Percentiles rank a stretch among this genome's conserved stretches.
These are phyloP conservation scores for Speoplatyrhinus poulsoni DNA, from an alignment of 2,113 vertebrate genomes.

Conservation along the genomic window DNA sequence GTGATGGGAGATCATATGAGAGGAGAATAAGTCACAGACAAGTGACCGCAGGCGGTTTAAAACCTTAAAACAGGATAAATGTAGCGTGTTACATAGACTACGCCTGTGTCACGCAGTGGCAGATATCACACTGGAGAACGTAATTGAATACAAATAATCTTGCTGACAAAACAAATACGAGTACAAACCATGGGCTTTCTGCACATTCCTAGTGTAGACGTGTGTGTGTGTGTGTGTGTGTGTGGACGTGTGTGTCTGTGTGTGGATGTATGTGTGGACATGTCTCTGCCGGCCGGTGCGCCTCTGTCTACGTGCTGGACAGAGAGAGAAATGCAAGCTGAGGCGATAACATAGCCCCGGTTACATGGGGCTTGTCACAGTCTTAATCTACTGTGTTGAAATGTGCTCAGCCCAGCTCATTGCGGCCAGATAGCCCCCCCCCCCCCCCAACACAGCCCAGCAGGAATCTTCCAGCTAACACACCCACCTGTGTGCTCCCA, in stretches of 20 bases:
- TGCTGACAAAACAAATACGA: too few species aligned
- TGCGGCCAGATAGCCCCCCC: conserved; percentile 36
- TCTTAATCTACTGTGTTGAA: conserved; percentile 25
- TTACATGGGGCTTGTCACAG: conserved; percentile 38
- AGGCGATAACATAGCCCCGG: conserved; percentile 55
- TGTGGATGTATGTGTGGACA: too few species aligned
- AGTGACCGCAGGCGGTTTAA: too few species aligned
- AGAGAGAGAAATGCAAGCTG: conserved; percentile 33
- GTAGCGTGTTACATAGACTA: too few species aligned
- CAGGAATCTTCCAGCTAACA: conserved; percentile 42
- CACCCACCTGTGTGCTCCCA: conserved; percentile 65
- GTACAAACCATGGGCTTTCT: too few species aligned
- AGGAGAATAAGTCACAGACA: too few species aligned
- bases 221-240: conserved; percentile 35
- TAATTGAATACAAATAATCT: too few species aligned
- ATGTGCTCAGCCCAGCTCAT: conserved; percentile 13
- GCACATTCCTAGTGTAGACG: neutral
- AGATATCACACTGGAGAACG: too few species aligned
- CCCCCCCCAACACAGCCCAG: conserved; percentile 42
- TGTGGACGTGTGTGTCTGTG: neutral
- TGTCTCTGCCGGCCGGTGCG: too few species aligned
- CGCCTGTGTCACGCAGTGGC: too few species aligned
- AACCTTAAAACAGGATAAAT: too few species aligned
- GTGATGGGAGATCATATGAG: too few species aligned
- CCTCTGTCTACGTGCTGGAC: neutral